Conservation (phyloP, 1,140 invertebrate genomes). For the Drosophila bocki region DNA sequence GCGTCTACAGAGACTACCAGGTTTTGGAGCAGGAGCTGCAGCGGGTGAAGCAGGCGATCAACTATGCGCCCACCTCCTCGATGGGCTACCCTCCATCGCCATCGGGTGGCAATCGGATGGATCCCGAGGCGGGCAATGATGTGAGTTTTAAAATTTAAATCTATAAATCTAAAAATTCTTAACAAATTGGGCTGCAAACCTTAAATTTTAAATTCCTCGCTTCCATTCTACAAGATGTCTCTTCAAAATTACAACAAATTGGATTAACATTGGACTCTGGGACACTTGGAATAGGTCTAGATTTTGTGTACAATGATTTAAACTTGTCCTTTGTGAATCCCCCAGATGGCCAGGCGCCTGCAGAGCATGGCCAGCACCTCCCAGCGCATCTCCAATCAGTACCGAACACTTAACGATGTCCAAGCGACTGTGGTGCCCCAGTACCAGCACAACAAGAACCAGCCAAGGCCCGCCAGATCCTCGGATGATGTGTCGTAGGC, state of each 20-base stretch:
- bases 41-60: conserved; percentile 39
- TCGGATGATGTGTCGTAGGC: conserved; percentile 1
- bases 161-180: no score
- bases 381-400: conserved; percentile 39
- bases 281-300: background rate
- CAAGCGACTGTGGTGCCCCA: background rate
- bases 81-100: conserved; percentile 13
- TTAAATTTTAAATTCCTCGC: background rate
- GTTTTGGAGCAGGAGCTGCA: conserved; percentile 47
- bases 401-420: conserved; percentile 5
- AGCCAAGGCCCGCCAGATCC: background rate
- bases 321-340: conserved; percentile 4
- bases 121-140: conserved; percentile 17
- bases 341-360: conserved; percentile 50
- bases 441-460: background rate
- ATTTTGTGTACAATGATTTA: background rate
- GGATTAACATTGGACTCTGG: conserved; percentile 1
- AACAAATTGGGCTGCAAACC: no score
- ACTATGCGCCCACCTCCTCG: conserved; percentile 2
- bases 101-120: background rate
- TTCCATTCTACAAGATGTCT: background rate
- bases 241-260: conserved; percentile 8
- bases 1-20: conserved; percentile 34
- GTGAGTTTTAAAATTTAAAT: background rate
- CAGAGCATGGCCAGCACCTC: conserved; percentile 36